Conservation (phyloP, 2,888 invertebrate species). For the Phaonia tiefii region DNA sequence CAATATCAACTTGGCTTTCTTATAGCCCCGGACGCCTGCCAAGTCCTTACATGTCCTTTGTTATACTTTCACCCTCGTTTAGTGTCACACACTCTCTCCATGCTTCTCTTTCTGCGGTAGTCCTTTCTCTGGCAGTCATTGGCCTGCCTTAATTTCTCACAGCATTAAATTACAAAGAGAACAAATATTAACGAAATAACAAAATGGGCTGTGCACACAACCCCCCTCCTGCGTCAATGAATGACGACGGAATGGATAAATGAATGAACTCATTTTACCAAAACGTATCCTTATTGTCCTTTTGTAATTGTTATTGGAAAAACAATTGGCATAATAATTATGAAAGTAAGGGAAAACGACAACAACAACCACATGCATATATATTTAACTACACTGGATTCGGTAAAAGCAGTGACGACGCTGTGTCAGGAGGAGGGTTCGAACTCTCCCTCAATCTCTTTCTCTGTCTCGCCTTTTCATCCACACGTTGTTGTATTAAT, state of each 20-base stretch:
- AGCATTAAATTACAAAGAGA: conserved; percentile 62
- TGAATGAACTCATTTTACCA: conserved; percentile 16
- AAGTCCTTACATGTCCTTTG: background rate
- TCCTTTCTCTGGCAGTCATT: conserved; percentile 33
- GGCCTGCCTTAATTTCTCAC: conserved; percentile 64
- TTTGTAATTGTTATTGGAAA: conserved; percentile 64
- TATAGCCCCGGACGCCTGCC: no score
- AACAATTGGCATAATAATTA: conserved; percentile 66
- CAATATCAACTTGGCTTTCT: conserved; percentile 55
- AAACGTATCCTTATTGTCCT: conserved; percentile 48
- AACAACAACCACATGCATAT: conserved; percentile 5
- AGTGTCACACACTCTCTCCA: conserved; percentile 27
- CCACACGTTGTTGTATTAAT: conserved; percentile 19
- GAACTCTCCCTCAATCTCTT: conserved; percentile 16
- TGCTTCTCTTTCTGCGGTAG: conserved; percentile 8
- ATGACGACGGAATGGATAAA: background rate
- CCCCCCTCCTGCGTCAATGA: no score
- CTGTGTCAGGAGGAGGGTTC: conserved; percentile 11
- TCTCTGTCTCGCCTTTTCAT: no score
- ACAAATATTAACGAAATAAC: conserved; percentile 28
- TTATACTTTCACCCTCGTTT: conserved; percentile 27
- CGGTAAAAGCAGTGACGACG: conserved; percentile 9
- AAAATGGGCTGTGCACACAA: conserved; percentile 38
- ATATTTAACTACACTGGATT: conserved; percentile 1
- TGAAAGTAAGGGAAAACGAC: conserved; percentile 17